Evolutionary conservation across 2,797 vertebrate genomes (phyloP), one percentile per base, ranked within the genome.

Genomic region (Todus mexicanus): DNA sequence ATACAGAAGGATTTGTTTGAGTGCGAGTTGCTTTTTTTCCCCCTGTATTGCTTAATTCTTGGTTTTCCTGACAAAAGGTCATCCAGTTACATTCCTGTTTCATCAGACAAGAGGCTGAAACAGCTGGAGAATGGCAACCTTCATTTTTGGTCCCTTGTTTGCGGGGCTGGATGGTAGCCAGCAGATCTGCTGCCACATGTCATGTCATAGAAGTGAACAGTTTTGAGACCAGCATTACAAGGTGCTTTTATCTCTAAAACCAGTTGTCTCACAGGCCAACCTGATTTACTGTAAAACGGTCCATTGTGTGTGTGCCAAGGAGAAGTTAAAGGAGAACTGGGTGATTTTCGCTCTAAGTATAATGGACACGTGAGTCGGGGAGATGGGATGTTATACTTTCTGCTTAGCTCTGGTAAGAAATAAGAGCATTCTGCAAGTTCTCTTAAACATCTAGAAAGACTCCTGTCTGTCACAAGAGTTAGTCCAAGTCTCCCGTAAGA

Each of bases 331-430:
- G n/a, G 35, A 53, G 18, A 17, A 56, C 18, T 0, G 9, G 15
- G 47, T 12, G 37, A 2, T 75, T 86, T 54, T 22, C 26, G 14
- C 70, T 68, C 5, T 8, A 26, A 47, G 14, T 29, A 1, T 25
- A 51, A 63, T 1, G 16, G 20, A 22, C 8, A 1, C 0, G 0
- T 2, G 5, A 45, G 26, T 33, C 37, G 11, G 23, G 43, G 45
- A 37, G 13, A 7, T 20, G 45, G 14, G 12, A 19, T 65, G 29
- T 59, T 56, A 25, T 4, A 8, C 22, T 48, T 65, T 15, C 35
- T 84, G 25, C 56, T 61, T 53, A 33, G 31, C 10, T 73, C 10
- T 29, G 19, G 7, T 26, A 23, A 42, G 59, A 64, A 82, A 66
- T 3, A 4, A 40, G 10, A 69, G 11, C 40, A 13, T 43, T 80